Conservation (phyloP, 1,140 invertebrate genomes). For the Hyposmocoma kahamanoa region DNA sequence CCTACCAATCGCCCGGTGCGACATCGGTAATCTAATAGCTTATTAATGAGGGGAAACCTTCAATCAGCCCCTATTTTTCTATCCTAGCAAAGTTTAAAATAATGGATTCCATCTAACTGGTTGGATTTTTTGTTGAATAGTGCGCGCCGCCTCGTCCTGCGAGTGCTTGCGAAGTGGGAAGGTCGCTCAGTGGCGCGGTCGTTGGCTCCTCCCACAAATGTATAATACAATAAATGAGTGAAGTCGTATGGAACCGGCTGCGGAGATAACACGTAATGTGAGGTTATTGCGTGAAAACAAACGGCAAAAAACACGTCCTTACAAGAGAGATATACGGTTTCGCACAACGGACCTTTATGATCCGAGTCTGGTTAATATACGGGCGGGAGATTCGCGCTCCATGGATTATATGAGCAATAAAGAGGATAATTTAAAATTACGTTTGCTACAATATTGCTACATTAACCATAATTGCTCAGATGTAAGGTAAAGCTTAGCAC, state of each 20-base stretch:
- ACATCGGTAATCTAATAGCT: constrained; percentile 70
- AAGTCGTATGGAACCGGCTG: constrained; percentile 47
- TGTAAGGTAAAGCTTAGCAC: constrained; percentile 12
- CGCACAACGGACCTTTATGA: constrained; percentile 44
- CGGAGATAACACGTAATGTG: constrained; percentile 52
- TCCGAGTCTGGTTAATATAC: constrained; percentile 49
- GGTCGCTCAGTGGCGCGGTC: constrained; percentile 32
- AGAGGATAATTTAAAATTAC: constrained; percentile 59
- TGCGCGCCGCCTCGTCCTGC: constrained; percentile 51
- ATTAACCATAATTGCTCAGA: constrained; percentile 26
- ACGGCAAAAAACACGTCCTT: constrained; percentile 44
- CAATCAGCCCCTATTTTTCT: constrained; percentile 64
- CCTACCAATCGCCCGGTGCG: constrained; percentile 62
- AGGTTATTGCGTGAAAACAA: constrained; percentile 61
- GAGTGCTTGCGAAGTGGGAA: constrained; percentile 47
- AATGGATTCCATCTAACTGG: constrained; percentile 46
- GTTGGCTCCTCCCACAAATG: constrained; percentile 65
- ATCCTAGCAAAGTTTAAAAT: constrained; percentile 65
- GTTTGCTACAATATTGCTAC: constrained; percentile 41
- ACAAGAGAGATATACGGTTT: constrained; percentile 48
- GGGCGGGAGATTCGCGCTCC: constrained; percentile 40
- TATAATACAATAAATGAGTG: constrained; percentile 67
- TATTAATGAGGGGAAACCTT: constrained; percentile 67
- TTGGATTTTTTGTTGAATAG: constrained; percentile 37
- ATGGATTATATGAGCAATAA: constrained; percentile 53